Conservation (phyloP, 2,113 vertebrate species). For the Spea multiplicata region DNA sequence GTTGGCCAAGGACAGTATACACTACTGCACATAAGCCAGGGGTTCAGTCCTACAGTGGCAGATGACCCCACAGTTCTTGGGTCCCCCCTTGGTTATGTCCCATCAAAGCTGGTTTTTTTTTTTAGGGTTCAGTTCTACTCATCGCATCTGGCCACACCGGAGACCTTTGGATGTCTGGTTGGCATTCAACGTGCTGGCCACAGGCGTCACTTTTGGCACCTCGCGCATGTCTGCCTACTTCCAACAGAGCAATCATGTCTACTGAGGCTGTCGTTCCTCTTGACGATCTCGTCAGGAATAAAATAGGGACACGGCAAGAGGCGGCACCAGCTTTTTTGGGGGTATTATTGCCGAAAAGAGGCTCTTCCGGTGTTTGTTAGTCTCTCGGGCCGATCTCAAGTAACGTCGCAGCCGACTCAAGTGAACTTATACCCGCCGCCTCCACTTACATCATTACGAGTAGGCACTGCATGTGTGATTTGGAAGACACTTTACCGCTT, state of each 20-base stretch:
- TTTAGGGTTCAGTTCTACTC: no score
- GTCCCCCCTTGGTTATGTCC: no score
- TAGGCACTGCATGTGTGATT: not conserved
- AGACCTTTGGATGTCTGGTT: no score
- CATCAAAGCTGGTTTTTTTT: no score
- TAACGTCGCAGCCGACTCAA: not conserved
- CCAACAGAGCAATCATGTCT: not conserved
- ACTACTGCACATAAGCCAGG: no score
- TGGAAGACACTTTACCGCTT: not conserved
- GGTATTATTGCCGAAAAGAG: not conserved
- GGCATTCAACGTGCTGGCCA: no score
- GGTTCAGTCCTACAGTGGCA: no score
- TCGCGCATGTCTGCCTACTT: no score
- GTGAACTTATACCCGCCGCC: not conserved
- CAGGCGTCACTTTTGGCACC: no score
- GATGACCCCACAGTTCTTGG: no score
- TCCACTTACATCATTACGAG: constrained; percentile 1
- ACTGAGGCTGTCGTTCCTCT: not conserved
- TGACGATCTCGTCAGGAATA: constrained; percentile 5
- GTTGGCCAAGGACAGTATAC: no score
- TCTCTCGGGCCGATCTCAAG: not conserved
- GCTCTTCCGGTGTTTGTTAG: not conserved
- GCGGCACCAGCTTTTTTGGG: not conserved
- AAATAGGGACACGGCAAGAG: not conserved
- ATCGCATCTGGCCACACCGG: no score